A percentile compares a stretch with the other conserved stretches of the same genome.
Evolutionary conservation across 2,888 invertebrate species (phyloP).

Genomic region (Therioaphis trifolii): DNA sequence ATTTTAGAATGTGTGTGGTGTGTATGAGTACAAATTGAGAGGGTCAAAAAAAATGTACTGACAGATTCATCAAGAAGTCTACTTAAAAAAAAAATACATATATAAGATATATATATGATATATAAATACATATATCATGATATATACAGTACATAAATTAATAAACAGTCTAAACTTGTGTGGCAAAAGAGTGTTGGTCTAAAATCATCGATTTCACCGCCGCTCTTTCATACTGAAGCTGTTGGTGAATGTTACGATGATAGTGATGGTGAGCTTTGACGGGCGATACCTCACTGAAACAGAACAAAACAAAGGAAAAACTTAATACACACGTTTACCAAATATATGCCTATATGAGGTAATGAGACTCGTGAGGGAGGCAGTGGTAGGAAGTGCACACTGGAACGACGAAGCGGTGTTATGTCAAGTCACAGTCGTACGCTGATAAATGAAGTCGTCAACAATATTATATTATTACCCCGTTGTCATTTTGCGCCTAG

Average conservation of each 20-base stretch:
- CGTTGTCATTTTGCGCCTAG: slow-evolving; percentile 49
- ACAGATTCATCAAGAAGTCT: slow-evolving; percentile 62
- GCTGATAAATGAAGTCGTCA: slow-evolving; percentile 44
- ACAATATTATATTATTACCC: slow-evolving; percentile 40
- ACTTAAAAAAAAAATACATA: slow-evolving; percentile 58
- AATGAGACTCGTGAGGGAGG: neutral
- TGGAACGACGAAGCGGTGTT: neutral
- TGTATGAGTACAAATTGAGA: slow-evolving; percentile 37
- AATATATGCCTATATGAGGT: neutral
- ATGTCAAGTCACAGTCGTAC: slow-evolving; percentile 6
- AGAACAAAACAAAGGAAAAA: slow-evolving; percentile 6
- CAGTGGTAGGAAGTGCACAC: no score
- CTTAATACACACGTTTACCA: slow-evolving; percentile 3
- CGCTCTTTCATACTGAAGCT: slow-evolving; percentile 61
- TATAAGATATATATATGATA: slow-evolving; percentile 1
- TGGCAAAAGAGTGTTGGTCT: slow-evolving; percentile 61
- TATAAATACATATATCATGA: slow-evolving; percentile 10
- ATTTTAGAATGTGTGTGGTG: slow-evolving; percentile 19
- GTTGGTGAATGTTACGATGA: slow-evolving; percentile 59
- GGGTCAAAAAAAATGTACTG: slow-evolving; percentile 60
- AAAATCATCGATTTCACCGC: slow-evolving; percentile 61
- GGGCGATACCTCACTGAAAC: slow-evolving; percentile 58
- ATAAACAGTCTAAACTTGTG: slow-evolving; percentile 62
- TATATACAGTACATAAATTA: slow-evolving; percentile 43
- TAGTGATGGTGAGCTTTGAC: slow-evolving; percentile 56